Conservation (phyloP, 2,797 vertebrate species). For the Notamacropus eugenii region DNA sequence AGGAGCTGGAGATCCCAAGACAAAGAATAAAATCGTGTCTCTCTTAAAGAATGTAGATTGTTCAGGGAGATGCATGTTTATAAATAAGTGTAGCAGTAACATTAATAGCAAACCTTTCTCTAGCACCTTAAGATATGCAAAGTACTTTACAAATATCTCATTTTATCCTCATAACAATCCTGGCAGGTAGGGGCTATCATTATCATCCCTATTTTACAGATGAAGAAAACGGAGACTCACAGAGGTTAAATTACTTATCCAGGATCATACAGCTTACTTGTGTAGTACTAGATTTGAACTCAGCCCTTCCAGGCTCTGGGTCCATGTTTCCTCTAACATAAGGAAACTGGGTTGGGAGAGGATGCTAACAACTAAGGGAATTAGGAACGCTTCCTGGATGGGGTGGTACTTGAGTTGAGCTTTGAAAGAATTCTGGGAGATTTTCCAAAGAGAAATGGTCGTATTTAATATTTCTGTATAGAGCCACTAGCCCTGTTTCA, state of each 20-base stretch:
- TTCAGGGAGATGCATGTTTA: neutral
- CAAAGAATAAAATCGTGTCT: neutral
- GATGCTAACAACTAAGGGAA: neutral
- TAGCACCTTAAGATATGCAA: neutral
- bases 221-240: neutral
- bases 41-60: neutral
- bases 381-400: neutral
- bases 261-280: neutral
- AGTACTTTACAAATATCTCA: neutral
- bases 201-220: neutral
- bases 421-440: neutral
- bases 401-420: neutral
- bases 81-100: neutral
- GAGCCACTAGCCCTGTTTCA: neutral
- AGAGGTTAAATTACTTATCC: neutral
- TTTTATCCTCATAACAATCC: neutral
- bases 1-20: neutral
- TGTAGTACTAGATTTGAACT: neutral
- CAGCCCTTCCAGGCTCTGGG: neutral
- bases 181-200: neutral
- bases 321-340: neutral
- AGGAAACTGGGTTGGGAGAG: neutral
- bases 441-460: slow-evolving; percentile 24
- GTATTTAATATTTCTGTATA: neutral
- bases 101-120: neutral